A percentile compares a stretch with the other conserved stretches of the same genome.
These are phyloP conservation scores for Aphaenogaster ashmeadi DNA, from an alignment of 1,140 invertebrate genomes.

Conservation along the genomic window DNA sequence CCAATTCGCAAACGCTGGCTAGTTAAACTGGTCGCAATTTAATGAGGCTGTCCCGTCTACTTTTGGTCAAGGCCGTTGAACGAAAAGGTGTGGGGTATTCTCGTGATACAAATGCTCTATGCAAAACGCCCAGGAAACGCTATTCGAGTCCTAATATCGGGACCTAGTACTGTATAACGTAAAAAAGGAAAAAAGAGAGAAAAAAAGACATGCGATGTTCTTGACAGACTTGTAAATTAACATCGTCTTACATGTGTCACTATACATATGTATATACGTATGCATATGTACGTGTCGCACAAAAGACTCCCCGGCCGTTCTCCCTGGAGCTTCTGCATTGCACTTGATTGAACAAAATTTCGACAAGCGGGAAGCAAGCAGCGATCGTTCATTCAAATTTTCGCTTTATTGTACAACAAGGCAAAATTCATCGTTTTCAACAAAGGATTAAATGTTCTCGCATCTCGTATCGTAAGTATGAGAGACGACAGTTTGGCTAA, in stretches of 20 bases:
- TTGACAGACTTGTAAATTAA: slow-evolving; percentile 22
- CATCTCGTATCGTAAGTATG: slow-evolving; percentile 79
- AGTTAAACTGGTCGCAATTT: slow-evolving; percentile 9
- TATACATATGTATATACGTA: slow-evolving; percentile 26
- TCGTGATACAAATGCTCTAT: slow-evolving; percentile 69
- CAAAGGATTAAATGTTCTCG: slow-evolving; percentile 84
- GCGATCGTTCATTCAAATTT: slow-evolving; percentile 83
- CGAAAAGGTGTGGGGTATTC: slow-evolving; percentile 51
- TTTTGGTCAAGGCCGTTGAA: slow-evolving; percentile 66
- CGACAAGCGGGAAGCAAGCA: slow-evolving; percentile 84
- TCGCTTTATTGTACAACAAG: slow-evolving; percentile 86
- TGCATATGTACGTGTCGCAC: slow-evolving; percentile 7
- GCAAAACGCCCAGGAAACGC: slow-evolving; percentile 71
- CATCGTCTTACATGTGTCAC: slow-evolving; percentile 17
- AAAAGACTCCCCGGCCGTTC: slow-evolving; percentile 43
- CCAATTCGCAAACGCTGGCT: background rate
- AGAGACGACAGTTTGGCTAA: slow-evolving; percentile 81
- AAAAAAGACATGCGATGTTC: slow-evolving; percentile 42
- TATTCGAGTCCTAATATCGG: slow-evolving; percentile 40
- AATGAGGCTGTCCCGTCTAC: background rate
- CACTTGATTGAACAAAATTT: slow-evolving; percentile 76
- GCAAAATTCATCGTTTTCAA: slow-evolving; percentile 84
- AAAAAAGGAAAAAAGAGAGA: slow-evolving; percentile 1
- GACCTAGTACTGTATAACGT: slow-evolving; percentile 18
- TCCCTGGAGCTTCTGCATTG: slow-evolving; percentile 67